Base-by-base conservation (phyloP, 2,888 invertebrate species). In the Crepidodera aurea region DNA sequence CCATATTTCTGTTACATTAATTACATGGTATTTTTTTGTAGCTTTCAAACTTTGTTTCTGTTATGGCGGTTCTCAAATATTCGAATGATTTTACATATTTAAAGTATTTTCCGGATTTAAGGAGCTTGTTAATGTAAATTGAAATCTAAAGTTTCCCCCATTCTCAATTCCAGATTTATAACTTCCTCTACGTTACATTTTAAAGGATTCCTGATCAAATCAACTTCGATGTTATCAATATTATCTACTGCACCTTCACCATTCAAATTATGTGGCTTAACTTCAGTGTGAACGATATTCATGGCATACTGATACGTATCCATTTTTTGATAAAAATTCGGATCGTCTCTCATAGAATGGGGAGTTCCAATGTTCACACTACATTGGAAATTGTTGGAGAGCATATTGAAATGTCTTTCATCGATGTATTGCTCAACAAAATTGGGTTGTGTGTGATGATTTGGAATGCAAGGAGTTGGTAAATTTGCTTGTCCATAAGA, bases 91-190 rank as follows among this genome's bases (percentile, higher is more conserved):
- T n/a, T n/a, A n/a, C n/a, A n/a, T n/a, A n/a, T n/a, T n/a, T n/a
- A n/a, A n/a, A n/a, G n/a, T n/a, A n/a, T n/a, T n/a, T n/a, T n/a
- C n/a, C n/a, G n/a, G n/a, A n/a, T n/a, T n/a, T n/a, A n/a, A n/a
- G n/a, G n/a, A n/a, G n/a, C n/a, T n/a, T n/a, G n/a, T n/a, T n/a
- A n/a, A n/a, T n/a, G n/a, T n/a, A n/a, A n/a, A n/a, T n/a, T 40
- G 12, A 61, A 55, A 32, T 53, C 55, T 32, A 61, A 40, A n/a
- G 12, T 37, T 5, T 37, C 42, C 1, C 37, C 55, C 25, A 61
- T 55, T 18, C 22, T 40, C 19, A 61, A 12, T 13, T 55, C 61
- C 8, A 34, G 32, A 6, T 44, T 60, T 1, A 60, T 53, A 15
- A 60, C 15, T 12, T 42, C 53, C 1, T 53, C 44, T 16, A 60